phyloP scores from a whole-genome alignment of 2,888 invertebrate species.

The Congeria kusceri region DNA sequence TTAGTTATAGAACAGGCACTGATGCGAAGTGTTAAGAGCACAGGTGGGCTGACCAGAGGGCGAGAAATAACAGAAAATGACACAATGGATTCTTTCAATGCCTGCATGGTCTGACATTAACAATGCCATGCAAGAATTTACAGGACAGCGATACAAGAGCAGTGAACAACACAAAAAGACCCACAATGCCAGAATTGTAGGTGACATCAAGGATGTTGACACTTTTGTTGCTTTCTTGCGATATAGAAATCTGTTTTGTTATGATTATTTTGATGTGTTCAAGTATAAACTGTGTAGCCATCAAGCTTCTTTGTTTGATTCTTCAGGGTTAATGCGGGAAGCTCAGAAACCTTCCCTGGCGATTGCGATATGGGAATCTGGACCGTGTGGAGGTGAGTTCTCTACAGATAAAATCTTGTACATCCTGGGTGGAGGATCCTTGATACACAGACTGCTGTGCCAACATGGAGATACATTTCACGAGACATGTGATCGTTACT shows the following conservation, averaged over 20 bases:
- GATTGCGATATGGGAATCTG: slow-evolving; percentile 14
- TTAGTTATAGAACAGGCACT: slow-evolving; percentile 51
- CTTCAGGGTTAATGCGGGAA: slow-evolving; percentile 39
- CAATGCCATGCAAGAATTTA: slow-evolving; percentile 29
- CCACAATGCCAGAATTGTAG: slow-evolving; percentile 32
- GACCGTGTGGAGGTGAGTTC: slow-evolving; percentile 17
- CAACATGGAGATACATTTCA: slow-evolving; percentile 48
- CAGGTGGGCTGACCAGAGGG: slow-evolving; percentile 65
- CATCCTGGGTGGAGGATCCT: slow-evolving; percentile 66
- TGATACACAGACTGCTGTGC: slow-evolving; percentile 65
- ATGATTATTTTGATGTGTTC: slow-evolving; percentile 46
- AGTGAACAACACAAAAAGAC: slow-evolving; percentile 55
- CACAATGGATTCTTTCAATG: slow-evolving; percentile 61
- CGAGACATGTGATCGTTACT: slow-evolving; percentile 54
- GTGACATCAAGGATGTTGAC: slow-evolving; percentile 54
- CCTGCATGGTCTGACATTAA: slow-evolving; percentile 59
- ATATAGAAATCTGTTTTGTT: slow-evolving; percentile 62
- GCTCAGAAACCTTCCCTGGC: slow-evolving; percentile 59
- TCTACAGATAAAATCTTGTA: slow-evolving; percentile 16
- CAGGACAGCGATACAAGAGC: slow-evolving; percentile 6
- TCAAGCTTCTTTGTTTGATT: slow-evolving; percentile 67
- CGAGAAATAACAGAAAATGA: slow-evolving; percentile 60
- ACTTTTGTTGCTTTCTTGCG: slow-evolving; percentile 38
- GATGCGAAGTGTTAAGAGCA: slow-evolving; percentile 67
- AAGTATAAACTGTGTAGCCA: slow-evolving; percentile 60